These are phyloP conservation scores for Falcunculus frontatus DNA, from an alignment of 2,113 vertebrate genomes.

Conservation along the genomic window DNA sequence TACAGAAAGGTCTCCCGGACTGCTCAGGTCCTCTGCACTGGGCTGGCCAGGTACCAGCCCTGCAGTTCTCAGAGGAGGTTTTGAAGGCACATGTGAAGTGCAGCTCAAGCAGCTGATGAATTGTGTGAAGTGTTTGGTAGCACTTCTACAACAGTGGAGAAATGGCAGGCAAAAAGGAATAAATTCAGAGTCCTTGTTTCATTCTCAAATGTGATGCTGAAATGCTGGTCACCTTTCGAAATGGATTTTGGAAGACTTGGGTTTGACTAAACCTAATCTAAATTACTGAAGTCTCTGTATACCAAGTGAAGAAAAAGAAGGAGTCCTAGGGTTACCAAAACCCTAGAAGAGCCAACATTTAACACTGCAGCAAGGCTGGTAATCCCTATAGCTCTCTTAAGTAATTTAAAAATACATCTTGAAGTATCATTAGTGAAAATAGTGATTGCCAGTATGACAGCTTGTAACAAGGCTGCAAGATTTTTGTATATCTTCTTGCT, in stretches of 20 bases:
- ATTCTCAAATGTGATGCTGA: background rate
- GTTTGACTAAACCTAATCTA: background rate
- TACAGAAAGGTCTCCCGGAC: background rate
- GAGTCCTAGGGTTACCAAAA: background rate
- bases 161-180: background rate
- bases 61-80: accelerated
- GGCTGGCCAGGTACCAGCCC: background rate
- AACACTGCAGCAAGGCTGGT: background rate
- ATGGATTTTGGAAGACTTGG: background rate
- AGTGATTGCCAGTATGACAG: background rate
- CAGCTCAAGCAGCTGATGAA: background rate
- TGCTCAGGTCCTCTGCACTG: background rate
- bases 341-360: background rate
- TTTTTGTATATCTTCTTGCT: background rate
- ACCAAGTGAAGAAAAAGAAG: background rate
- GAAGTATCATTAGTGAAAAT: background rate
- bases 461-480: background rate
- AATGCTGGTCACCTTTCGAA: background rate
- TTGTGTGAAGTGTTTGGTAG: background rate
- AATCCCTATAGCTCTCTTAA: background rate
- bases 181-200: background rate
- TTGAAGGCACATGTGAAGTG: background rate
- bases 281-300: background rate
- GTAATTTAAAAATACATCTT: background rate
- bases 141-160: background rate